Evolutionary conservation across 2,888 invertebrate species (phyloP), one percentile per base, ranked within the genome.

Genomic region (Uloborus plumipes): DNA sequence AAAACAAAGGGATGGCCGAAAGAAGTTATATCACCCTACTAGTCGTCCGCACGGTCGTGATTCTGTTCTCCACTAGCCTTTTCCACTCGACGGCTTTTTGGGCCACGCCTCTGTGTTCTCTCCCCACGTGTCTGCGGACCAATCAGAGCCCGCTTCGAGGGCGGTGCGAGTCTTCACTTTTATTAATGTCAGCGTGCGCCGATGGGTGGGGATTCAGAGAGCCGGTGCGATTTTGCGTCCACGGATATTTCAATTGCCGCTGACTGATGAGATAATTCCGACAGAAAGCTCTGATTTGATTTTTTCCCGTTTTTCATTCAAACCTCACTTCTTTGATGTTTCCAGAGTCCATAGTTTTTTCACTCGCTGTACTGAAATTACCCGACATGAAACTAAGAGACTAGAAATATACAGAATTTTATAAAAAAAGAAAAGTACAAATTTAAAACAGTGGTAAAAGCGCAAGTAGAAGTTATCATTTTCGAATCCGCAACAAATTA

Each of bases 131-230:
- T 49, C 67, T 69, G 50, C 15, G 18, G 47, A 20, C 83, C 76
- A 83, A 81, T 81, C 47, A 51, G 18, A 53, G 20, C 26, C 7
- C 47, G 14, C 14, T 18, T 2, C 6, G 15, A 50, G 55, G 80
- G 80, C 64, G 74, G 80, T 18, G 31, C 53, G 7, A 16, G 51
- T 67, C 64, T 26, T 50, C 31, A 66, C 72, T 79, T 69, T 73
- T 83, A 83, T 83, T 83, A 83, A 83, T 83, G 82, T 83, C 82
- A 83, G 76, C 67, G 76, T 65, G 70, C 74, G 75, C 69, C 62
- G 79, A 55, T 71, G 73, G 83, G 77, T 69, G 77, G 83, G 69
- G 74, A 64, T 74, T 69, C 64, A 62, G 55, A 49, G 72, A 70
- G 70, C 61, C 49, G 64, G 64, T 66, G 72, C 66, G 78, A 72